Evolutionary conservation across 2,113 vertebrate genomes (phyloP), one percentile per base, ranked within the genome.

Genomic region (Coturnix japonica): DNA sequence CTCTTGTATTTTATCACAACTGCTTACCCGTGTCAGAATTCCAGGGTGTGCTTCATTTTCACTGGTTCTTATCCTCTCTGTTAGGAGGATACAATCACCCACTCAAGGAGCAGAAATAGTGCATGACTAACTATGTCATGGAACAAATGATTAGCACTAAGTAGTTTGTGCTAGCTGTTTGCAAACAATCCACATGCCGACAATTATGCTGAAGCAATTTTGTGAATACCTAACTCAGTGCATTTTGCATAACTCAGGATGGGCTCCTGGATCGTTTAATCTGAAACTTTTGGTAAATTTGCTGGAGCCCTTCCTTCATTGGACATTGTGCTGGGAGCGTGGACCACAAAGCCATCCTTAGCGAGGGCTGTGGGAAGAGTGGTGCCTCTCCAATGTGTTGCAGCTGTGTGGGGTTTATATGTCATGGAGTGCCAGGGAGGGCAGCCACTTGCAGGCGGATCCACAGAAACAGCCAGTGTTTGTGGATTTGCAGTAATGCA

Each of bases 131-230:
- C 91, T 82, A 71, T 94, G 91, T 95, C 86, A 89, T 0, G 16
- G 81, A 96, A 94, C 89, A 92, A 94, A 93, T 95, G 91, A 96
- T 95, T 94, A 96, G 91, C 84, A 59, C 84, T 92, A 94, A 93
- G 89, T 87, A 92, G 87, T 92, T 96, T 94, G 89, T 93, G 84
- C 63, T 90, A 90, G 71, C 89, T 92, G 94, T 96, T 96, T 95
- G 95, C 89, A 96, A 96, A 96, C 95, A 95, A 92, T 92, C 78
- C 92, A 87, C 5, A 9, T 92, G 89, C 78, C 0, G 1, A 85
- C 91, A 96, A 93, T 96, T 95, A 94, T 21, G 4, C 81, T 51
- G 69, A 43, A 89, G 87, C 60, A 80, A 31, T 91, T 96, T 93
- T 87, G 71, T 93, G 84, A 93, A 93, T 93, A 95, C 95, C 95